These are phyloP conservation scores for Allolobophora icterica DNA, from an alignment of 2,888 invertebrate genomes.

Conservation along the genomic window DNA sequence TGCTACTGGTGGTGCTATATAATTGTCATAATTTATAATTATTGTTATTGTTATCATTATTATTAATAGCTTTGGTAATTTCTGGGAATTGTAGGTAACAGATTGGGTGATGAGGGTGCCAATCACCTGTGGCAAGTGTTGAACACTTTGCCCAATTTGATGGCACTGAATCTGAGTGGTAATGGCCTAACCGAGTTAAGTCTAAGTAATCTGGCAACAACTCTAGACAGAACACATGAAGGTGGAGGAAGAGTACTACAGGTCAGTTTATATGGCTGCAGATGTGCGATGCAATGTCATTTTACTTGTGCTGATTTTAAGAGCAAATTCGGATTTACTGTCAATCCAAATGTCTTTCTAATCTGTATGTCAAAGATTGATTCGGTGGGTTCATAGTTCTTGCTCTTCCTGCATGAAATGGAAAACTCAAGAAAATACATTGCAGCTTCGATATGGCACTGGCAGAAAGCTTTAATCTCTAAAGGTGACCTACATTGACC, in stretches of 20 bases:
- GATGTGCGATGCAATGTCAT: too few relatives aligned
- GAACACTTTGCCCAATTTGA: constrained; percentile 11
- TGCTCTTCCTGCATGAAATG: neutral
- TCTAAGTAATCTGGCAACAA: neutral
- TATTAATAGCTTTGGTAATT: too few relatives aligned
- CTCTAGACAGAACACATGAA: neutral
- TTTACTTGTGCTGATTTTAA: neutral
- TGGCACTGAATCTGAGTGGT: constrained; percentile 17
- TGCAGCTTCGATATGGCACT: neutral
- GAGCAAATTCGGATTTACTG: neutral
- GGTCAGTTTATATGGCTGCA: neutral
- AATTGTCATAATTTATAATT: too few relatives aligned
- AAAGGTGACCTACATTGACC: neutral
- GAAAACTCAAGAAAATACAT: neutral
- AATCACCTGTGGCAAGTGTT: constrained; percentile 17
- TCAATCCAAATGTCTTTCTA: neutral
- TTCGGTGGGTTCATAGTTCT: neutral
- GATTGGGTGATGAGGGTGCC: constrained; percentile 17
- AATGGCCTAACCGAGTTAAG: neutral
- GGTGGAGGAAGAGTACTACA: neutral
- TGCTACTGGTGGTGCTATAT: too few relatives aligned
- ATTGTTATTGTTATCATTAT: too few relatives aligned
- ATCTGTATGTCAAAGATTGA: neutral
- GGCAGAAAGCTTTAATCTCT: neutral
- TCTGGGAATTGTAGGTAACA: neutral